Evolutionary conservation across 2,888 invertebrate species (phyloP), one percentile per base, ranked within the genome.

Genomic region (Torymus aiolomorphi): DNA sequence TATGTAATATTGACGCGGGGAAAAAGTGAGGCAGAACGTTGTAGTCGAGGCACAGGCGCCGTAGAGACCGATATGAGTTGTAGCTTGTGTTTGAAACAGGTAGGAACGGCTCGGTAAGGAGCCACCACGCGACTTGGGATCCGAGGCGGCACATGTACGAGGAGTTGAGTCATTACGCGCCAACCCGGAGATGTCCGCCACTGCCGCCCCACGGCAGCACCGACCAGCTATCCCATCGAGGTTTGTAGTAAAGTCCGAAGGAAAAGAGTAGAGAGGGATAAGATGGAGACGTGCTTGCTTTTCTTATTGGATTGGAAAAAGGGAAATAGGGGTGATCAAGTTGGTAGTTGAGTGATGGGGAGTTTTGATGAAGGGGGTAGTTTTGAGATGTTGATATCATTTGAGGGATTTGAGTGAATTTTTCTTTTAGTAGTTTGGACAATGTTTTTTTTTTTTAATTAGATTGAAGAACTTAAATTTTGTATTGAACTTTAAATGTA

Each of bases 141-240:
- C 97, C 97, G 85, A 93, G 96, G 84, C 95, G 96, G 78, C 96
- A 97, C 90, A 95, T 96, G 92, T 97, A 97, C 92, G 97, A 97
- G 92, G 96, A 97, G 91, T 93, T 97, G 90, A 95, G 95, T 88
- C 93, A 95, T 86, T 91, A 90, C 84, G 88, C 89, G 76, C 91
- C 91, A 72, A 90, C 88, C 86, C 89, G 91, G 85, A 89, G 91
- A 87, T 90, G 91, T 82, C 91, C 91, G 67, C 90, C 91, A 67
- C 93, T 94, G 86, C 91, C 94, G 84, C 93, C 91, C 78, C 88
- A 89, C 88, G 93, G 93, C 88, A 92, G 94, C 86, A 91, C 92
- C 82, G 95, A 90, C 59, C 89, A 84, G 83, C 86, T 89, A 57
- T 78, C 89, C 80, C 90, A 88, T 84, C 88, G 89, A 90, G 90